Percentiles rank a stretch among this genome's conserved stretches.
These are phyloP conservation scores for Helicoverpa assulta DNA, from an alignment of 2,888 invertebrate genomes.

Conservation along the genomic window DNA sequence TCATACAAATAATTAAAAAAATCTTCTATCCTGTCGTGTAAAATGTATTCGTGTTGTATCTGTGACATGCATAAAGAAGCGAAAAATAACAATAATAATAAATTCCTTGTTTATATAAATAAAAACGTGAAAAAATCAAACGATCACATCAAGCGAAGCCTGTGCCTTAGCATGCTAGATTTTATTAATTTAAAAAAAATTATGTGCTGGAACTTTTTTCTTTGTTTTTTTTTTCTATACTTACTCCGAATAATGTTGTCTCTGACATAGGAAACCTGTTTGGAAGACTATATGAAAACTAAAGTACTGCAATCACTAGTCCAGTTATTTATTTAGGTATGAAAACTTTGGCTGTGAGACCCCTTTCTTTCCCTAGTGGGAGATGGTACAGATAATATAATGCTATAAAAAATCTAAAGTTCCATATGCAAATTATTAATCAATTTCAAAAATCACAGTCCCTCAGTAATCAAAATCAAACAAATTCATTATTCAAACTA, in stretches of 20 bases:
- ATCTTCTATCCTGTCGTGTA: constrained; percentile 11
- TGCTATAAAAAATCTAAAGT: too few species aligned
- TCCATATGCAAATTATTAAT: too few species aligned
- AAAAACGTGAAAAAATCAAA: constrained; percentile 61
- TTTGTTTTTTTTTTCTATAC: constrained; percentile 19
- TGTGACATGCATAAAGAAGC: constrained; percentile 60
- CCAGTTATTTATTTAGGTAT: not conserved
- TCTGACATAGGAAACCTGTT: not conserved
- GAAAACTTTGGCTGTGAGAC: too few species aligned
- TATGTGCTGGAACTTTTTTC: constrained; percentile 18
- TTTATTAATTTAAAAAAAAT: constrained; percentile 23
- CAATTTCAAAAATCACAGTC: too few species aligned
- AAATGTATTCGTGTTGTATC: constrained; percentile 39
- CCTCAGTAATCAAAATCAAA: too few species aligned
- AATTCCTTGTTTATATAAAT: constrained; percentile 36
- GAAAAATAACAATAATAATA: constrained; percentile 51
- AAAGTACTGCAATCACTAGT: not conserved
- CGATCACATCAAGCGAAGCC: constrained; percentile 72
- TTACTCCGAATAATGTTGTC: constrained; percentile 27
- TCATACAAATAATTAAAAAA: not conserved
- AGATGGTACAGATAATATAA: too few species aligned
- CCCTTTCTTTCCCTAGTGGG: too few species aligned
- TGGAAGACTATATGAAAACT: not conserved
- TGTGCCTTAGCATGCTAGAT: constrained; percentile 70
- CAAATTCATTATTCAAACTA: not conserved